A percentile compares a stretch with the other conserved stretches of the same genome.
Evolutionary conservation across 2,888 invertebrate genomes (phyloP).

Genomic region (Agrenia bidenticulata): DNA sequence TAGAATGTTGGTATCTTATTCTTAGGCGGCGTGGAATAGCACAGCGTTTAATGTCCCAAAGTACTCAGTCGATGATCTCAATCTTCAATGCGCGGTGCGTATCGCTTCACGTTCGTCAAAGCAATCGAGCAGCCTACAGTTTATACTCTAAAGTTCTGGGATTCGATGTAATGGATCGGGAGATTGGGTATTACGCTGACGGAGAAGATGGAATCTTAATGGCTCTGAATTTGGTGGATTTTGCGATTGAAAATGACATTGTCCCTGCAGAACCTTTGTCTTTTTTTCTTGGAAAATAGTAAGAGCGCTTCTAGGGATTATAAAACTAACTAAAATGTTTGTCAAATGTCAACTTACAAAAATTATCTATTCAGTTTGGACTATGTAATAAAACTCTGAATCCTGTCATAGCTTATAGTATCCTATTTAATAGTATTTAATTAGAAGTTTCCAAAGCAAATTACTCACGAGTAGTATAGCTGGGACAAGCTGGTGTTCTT

Average conservation of each 20-base stretch:
- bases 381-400: too few species aligned
- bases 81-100: slow-evolving; percentile 98
- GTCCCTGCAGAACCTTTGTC: background rate
- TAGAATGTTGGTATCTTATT: too few species aligned
- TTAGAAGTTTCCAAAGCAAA: too few species aligned
- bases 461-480: slow-evolving; percentile 26
- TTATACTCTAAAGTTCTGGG: slow-evolving; percentile 90
- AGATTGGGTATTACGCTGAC: slow-evolving; percentile 95
- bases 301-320: too few species aligned
- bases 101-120: slow-evolving; percentile 95
- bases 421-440: too few species aligned
- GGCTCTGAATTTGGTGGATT: slow-evolving; percentile 78
- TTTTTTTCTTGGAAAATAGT: too few species aligned
- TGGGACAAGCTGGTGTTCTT: background rate
- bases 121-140: slow-evolving; percentile 94
- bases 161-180: slow-evolving; percentile 86
- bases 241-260: slow-evolving; percentile 51
- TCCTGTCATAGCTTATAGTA: too few species aligned
- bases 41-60: slow-evolving; percentile 99
- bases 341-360: too few species aligned
- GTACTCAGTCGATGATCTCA: slow-evolving; percentile 97
- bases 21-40: too few species aligned
- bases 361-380: too few species aligned
- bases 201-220: slow-evolving; percentile 99
- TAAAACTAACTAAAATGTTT: too few species aligned